A percentile compares a stretch with the other conserved stretches of the same genome.
Conservation (phyloP, 2,797 vertebrate species). For the Macropodus opercularis region DNA sequence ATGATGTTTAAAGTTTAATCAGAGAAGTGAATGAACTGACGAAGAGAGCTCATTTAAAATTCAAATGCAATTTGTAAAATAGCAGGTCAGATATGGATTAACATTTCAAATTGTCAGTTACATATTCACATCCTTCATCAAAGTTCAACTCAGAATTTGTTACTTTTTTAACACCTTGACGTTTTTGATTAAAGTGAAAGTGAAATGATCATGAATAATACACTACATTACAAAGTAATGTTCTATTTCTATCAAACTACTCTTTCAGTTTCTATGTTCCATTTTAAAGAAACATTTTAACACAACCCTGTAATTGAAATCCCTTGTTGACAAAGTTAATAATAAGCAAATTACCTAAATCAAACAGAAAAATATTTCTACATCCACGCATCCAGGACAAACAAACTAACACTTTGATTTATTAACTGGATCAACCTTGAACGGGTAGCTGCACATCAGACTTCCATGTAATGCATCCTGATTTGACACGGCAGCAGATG, state of each 20-base stretch:
- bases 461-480: neutral
- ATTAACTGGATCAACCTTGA: too few species aligned
- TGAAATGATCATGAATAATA: neutral
- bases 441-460: too few species aligned
- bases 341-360: slow-evolving; percentile 19
- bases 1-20: slow-evolving; percentile 15
- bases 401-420: too few species aligned
- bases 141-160: neutral
- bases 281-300: neutral
- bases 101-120: slow-evolving; percentile 33
- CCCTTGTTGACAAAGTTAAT: neutral
- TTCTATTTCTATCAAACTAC: neutral
- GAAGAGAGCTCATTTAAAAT: slow-evolving; percentile 45
- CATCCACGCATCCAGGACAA: too few species aligned
- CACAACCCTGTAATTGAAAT: neutral
- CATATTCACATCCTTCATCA: neutral
- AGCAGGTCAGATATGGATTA: slow-evolving; percentile 14
- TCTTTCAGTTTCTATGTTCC: slow-evolving; percentile 6
- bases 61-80: slow-evolving; percentile 57
- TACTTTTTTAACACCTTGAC: slow-evolving; percentile 1
- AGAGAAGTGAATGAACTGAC: slow-evolving; percentile 1
- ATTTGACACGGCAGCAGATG: neutral
- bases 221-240: neutral
- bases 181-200: neutral
- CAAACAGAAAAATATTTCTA: too few species aligned